Base-by-base conservation (phyloP, 30 jellyfish, hydroid and myxozoan species). In the Cassiopea xamachana region DNA sequence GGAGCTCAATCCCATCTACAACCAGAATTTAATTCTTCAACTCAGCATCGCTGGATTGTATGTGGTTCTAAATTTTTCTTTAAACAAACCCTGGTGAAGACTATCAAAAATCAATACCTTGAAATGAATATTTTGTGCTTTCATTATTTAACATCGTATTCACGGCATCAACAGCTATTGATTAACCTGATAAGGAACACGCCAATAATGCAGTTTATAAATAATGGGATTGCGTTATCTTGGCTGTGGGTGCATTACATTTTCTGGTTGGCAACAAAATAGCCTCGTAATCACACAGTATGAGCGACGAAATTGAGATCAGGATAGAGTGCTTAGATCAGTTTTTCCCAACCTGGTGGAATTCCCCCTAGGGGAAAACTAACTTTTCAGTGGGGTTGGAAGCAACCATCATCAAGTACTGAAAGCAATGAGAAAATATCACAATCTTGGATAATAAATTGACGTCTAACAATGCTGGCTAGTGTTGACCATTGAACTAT, bases 251-350 rank as follows among this genome's bases (percentile, higher is more conserved):
- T 68, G 77, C 77, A 68, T 58, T 58, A 5, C 77, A 68, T 7
- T n/a, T 71, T 71, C 19, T 71, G 80, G 80, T 71, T 71, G 80
- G 80, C 55, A 71, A 71, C 80, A 17, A 15, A 7, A 17, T 55
- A 71, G 80, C 80, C 80, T 71, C 80, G 80, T 71, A n/a, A 71
- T 71, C n/a, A n/a, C n/a, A n/a, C n/a, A 9, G 51, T 43, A 43
- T 10, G 51, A 4, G 6, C 55, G 55, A 1, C 55, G 1, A 15
- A n/a, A 7, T 4, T 10, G n/a, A 27, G 19, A 13, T 62, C 27
- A 27, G 4, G 19, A 8, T 58, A 13, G 43, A 62, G 74, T 3
- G 2, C 4, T 8, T 4, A 1, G 14, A 13, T 62, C 43, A 13
- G 2, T 2, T 4, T 62, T 27, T 6, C 3, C 10, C 74, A 62